Evolutionary conservation across 2,113 vertebrate species (phyloP).

Genomic region (Gymnobelideus leadbeateri): DNA sequence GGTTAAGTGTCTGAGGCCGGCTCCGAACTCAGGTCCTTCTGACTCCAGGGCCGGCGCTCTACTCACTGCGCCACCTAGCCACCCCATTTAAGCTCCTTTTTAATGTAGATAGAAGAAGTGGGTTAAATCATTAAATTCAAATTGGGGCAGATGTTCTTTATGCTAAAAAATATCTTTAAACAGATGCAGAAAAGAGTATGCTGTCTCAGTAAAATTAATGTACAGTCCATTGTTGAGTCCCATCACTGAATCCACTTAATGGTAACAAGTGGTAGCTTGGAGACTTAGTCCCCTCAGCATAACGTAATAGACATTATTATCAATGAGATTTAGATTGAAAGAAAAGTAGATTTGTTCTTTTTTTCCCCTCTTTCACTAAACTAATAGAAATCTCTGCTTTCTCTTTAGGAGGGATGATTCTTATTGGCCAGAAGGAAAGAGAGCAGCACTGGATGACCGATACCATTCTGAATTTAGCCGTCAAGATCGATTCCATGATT

Average conservation of each 20-base stretch:
- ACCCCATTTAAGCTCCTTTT: not conserved
- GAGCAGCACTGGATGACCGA: constrained; percentile 93
- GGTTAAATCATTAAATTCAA: not conserved
- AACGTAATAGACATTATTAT: not conserved
- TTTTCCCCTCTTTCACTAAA: not conserved
- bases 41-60: no score
- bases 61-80: no score
- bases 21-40: no score
- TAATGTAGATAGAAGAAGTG: not conserved
- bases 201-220: not conserved
- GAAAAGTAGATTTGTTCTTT: not conserved
- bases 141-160: not conserved
- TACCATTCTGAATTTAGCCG: constrained; percentile 93
- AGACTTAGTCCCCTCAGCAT: not conserved
- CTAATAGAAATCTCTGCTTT: accelerated
- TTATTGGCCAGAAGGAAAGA: constrained; percentile 93
- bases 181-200: not conserved
- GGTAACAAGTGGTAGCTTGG: no score
- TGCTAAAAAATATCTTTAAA: not conserved
- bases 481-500: constrained; percentile 95
- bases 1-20: no score
- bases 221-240: not conserved
- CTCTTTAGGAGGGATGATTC: constrained; percentile 91
- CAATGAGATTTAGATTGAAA: not conserved
- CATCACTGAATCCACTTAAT: not conserved